Evolutionary conservation across 2,113 vertebrate genomes (phyloP).

Genomic region (Mormoops blainvillei): DNA sequence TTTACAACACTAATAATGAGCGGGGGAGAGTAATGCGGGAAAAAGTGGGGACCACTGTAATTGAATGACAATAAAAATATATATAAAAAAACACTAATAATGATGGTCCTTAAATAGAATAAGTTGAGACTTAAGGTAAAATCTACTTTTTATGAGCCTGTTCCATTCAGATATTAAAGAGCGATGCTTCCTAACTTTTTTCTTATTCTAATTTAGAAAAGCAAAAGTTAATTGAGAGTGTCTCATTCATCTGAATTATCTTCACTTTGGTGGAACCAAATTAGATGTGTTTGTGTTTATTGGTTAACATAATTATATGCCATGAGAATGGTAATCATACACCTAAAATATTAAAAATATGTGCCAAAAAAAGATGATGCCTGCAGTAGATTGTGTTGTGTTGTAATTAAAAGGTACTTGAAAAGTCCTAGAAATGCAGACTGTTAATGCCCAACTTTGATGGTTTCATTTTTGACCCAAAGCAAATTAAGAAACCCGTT

Average conservation of each 20-base stretch:
- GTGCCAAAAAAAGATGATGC: constrained; percentile 60
- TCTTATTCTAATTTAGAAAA: background rate
- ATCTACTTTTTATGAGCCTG: background rate
- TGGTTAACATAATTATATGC: constrained; percentile 59
- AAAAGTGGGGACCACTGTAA: no score
- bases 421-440: constrained; percentile 75
- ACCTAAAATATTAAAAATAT: constrained; percentile 63
- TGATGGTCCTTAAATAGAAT: background rate
- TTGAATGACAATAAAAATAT: no score
- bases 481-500: constrained; percentile 66
- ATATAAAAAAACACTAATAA: background rate
- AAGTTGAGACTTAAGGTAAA: background rate
- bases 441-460: constrained; percentile 68
- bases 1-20: background rate
- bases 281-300: constrained; percentile 56
- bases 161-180: background rate
- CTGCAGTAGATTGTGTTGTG: constrained; percentile 43
- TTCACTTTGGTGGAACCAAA: constrained; percentile 28
- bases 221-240: constrained; percentile 21
- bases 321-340: constrained; percentile 66
- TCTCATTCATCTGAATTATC: constrained; percentile 34
- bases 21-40: no score
- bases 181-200: background rate
- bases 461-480: constrained; percentile 75
- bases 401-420: constrained; percentile 73